Conservation (phyloP, 2,797 vertebrate genomes). For the Triplophysa yarkandensis region DNA sequence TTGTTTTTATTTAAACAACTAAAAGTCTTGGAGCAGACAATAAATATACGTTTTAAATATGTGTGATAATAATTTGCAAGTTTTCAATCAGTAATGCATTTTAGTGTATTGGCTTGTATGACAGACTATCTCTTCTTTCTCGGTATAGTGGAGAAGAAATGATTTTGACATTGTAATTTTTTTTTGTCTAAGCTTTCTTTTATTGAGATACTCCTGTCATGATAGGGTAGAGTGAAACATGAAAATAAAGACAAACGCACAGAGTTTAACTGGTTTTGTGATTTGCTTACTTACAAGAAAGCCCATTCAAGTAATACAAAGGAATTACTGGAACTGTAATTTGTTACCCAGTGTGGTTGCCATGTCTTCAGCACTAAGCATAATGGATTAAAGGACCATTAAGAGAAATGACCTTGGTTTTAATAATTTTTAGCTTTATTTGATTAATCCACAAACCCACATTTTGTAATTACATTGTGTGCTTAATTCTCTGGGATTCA, state of each 20-base stretch:
- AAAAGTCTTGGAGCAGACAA: too few species aligned
- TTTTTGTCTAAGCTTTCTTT: neutral
- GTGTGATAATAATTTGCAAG: too few species aligned
- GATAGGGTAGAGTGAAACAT: too few species aligned
- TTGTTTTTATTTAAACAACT: too few species aligned
- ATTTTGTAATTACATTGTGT: neutral
- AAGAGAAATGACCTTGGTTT: neutral
- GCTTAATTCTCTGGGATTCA: neutral
- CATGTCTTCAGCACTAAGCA: neutral
- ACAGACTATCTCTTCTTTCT: neutral
- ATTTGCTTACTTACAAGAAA: neutral
- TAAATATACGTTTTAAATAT: too few species aligned
- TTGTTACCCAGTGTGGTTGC: neutral
- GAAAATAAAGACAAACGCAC: too few species aligned
- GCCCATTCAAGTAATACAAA: neutral
- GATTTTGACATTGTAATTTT: neutral
- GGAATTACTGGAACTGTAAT: neutral
- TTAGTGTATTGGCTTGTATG: constrained; percentile 14
- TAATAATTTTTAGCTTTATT: constrained; percentile 9
- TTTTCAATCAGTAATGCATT: too few species aligned
- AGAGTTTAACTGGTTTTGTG: neutral
- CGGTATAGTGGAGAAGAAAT: neutral
- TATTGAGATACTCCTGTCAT: neutral
- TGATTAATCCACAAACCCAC: neutral
- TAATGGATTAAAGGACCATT: constrained; percentile 11